phyloP scores from a whole-genome alignment of 2,797 vertebrate genomes.

The Chlorospingus semifuscus region DNA sequence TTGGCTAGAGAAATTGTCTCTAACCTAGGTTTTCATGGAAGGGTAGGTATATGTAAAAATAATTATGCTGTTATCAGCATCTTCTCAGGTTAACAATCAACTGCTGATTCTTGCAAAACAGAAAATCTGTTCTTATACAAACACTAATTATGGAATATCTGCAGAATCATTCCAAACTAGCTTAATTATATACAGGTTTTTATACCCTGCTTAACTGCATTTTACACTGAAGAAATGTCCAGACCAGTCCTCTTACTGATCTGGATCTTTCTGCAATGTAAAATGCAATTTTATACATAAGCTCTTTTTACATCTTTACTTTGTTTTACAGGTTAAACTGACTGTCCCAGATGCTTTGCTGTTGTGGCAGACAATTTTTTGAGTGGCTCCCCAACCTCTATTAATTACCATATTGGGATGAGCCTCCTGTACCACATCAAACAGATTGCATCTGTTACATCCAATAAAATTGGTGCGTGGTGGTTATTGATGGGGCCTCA shows the following conservation, averaged over 20 bases:
- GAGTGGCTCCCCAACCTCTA: slow-evolving; percentile 48
- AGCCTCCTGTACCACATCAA: slow-evolving; percentile 56
- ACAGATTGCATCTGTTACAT: slow-evolving; percentile 44
- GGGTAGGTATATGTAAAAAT: slow-evolving; percentile 5
- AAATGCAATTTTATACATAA: background rate
- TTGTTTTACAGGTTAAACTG: slow-evolving; percentile 58
- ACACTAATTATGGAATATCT: slow-evolving; percentile 72
- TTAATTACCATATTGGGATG: slow-evolving; percentile 40
- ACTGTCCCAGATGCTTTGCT: background rate
- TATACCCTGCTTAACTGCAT: slow-evolving; percentile 55
- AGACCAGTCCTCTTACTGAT: slow-evolving; percentile 23
- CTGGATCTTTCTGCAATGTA: background rate
- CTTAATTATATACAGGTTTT: slow-evolving; percentile 66
- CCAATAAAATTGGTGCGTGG: slow-evolving; percentile 37
- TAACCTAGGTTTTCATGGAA: background rate
- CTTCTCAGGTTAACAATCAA: slow-evolving; percentile 56
- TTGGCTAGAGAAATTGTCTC: background rate
- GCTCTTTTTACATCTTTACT: slow-evolving; percentile 39
- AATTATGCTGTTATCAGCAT: slow-evolving; percentile 47
- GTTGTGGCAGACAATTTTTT: slow-evolving; percentile 46
- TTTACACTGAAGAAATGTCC: slow-evolving; percentile 47
- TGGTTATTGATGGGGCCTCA: slow-evolving; percentile 57
- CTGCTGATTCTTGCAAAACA: slow-evolving; percentile 56
- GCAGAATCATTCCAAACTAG: slow-evolving; percentile 57
- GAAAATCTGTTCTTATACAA: slow-evolving; percentile 62